Conservation (phyloP, 2,888 invertebrate species). For the Caenorhabditis imperialis region DNA sequence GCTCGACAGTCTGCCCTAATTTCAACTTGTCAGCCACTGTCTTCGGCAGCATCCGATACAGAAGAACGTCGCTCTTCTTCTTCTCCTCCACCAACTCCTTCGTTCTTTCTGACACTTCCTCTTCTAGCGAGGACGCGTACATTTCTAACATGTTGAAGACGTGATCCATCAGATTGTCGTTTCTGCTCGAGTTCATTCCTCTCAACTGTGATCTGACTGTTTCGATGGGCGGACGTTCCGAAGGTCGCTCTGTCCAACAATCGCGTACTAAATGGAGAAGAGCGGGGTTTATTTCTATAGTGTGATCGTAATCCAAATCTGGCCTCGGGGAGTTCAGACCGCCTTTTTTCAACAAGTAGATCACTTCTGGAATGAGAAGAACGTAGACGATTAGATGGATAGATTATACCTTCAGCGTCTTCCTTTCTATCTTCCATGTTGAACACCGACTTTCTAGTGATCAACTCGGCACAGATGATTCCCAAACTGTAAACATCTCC, state of each 20-base stretch:
- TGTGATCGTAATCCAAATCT: slow-evolving; percentile 53
- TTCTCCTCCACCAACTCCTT: slow-evolving; percentile 72
- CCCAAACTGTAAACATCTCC: slow-evolving; percentile 56
- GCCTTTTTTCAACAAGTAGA: slow-evolving; percentile 66
- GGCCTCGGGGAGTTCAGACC: slow-evolving; percentile 63
- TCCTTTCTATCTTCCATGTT: slow-evolving; percentile 50
- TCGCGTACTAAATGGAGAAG: slow-evolving; percentile 65
- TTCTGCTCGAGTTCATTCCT: slow-evolving; percentile 55
- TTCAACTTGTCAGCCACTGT: slow-evolving; percentile 73
- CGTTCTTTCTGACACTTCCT: slow-evolving; percentile 62
- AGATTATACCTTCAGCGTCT: slow-evolving; percentile 51
- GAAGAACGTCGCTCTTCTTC: slow-evolving; percentile 71
- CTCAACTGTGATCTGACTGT: slow-evolving; percentile 47
- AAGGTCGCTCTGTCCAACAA: slow-evolving; percentile 70
- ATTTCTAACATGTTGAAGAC: slow-evolving; percentile 71
- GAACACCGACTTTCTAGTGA: slow-evolving; percentile 42
- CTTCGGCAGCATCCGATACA: slow-evolving; percentile 73
- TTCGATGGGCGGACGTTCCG: slow-evolving; percentile 64
- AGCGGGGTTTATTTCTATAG: slow-evolving; percentile 55
- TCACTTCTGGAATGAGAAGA: slow-evolving; percentile 61
- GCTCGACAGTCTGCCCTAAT: slow-evolving; percentile 68
- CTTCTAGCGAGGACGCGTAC: slow-evolving; percentile 68
- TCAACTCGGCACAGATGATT: slow-evolving; percentile 58
- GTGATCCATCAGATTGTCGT: slow-evolving; percentile 72
- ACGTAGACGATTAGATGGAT: too few species aligned